A percentile compares a stretch with the other conserved stretches of the same genome.
phyloP scores from a whole-genome alignment of 2,113 vertebrate genomes.

The Fregata magnificens region DNA sequence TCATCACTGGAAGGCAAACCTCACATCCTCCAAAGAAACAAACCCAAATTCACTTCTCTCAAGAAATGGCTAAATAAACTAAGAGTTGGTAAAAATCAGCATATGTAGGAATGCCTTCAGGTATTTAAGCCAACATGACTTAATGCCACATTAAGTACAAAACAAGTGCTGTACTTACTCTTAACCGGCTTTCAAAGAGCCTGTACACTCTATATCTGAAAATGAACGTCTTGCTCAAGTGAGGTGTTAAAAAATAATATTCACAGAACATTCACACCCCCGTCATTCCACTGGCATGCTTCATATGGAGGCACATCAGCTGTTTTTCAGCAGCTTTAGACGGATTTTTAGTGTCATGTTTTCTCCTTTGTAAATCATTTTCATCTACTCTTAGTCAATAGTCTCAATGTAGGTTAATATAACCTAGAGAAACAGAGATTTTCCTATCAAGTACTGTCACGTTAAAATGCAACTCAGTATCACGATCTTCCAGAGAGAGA shows the following conservation, averaged over 20 bases:
- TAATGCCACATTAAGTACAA: accelerated
- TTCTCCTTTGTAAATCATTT: neutral
- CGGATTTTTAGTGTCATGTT: neutral
- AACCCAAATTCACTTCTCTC: neutral
- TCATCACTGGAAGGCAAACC: neutral
- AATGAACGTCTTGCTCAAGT: neutral
- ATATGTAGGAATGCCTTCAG: neutral
- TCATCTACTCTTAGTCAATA: neutral
- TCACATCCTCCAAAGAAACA: neutral
- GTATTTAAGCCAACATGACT: neutral
- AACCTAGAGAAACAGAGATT: neutral
- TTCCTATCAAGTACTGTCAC: neutral
- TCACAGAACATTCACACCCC: neutral
- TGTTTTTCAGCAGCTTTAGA: neutral
- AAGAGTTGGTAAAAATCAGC: neutral
- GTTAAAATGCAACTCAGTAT: neutral
- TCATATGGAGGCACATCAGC: neutral
- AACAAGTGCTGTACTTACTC: neutral
- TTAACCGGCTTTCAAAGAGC: neutral
- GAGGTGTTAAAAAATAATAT: neutral
- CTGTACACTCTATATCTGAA: neutral
- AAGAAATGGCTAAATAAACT: neutral
- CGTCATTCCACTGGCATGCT: neutral
- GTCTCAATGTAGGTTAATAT: neutral
- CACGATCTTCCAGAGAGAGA: neutral